Base-by-base conservation (phyloP, 2,888 invertebrate species). In the Alentia gelatinosa region DNA sequence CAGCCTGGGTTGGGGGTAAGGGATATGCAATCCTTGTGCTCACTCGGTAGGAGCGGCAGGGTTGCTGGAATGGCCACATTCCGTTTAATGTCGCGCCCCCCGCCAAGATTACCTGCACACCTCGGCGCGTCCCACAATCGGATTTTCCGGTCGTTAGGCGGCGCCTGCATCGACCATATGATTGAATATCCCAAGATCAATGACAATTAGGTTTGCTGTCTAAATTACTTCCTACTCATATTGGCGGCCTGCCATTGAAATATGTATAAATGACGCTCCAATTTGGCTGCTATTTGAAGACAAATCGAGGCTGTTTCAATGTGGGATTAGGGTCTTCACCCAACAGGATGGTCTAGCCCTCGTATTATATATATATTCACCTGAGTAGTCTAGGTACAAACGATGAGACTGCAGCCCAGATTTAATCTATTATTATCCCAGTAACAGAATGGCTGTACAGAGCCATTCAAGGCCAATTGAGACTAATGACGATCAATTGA, bases 121-220 rank as follows among this genome's bases (percentile, higher is more conserved):
- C 68, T 30, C 68, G 33, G 68, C 68, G 68, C 68, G 5, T 26
- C 26, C 68, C 30, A 56, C 68, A 68, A 68, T 68, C 68, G 68
- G 68, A 68, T 56, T 56, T 56, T 19, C 56, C 56, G 56, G 56
- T 30, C 68, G 33, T 30, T 30, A 68, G 30, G 30, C 68, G 12
- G 26, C 12, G 30, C 68, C 68, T 15, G 30, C 68, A 30, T 30
- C 30, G 68, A 68, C 68, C 68, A 30, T 68, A 68, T 68, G 68
- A 68, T 68, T 68, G 68, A 68, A 68, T 68, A 26, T 68, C 68
- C 26, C 68, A 68, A 26, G 68, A 68, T 68, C 68, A 68, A 68
- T 68, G 68, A 26, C 56, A 56, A 56, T 56, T 9, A 56, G 1
- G 56, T 56, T 56, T 56, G 56, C 56, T 56, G 56, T 56, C 56